phyloP scores from a whole-genome alignment of 2,888 invertebrate species.

The Crepidodera aurea region DNA sequence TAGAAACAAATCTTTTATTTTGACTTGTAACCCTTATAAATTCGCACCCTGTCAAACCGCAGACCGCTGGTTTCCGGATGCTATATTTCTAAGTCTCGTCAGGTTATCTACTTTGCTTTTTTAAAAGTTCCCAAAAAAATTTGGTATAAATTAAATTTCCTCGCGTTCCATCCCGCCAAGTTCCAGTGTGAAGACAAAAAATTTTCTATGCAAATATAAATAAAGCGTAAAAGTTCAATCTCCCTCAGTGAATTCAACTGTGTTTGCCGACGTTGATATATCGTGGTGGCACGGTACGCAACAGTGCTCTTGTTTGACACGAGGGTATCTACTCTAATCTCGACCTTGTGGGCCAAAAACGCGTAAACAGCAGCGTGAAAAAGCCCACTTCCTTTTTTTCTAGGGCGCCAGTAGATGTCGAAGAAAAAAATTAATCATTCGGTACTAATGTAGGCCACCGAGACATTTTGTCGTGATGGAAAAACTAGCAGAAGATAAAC shows the following conservation, averaged over 20 bases:
- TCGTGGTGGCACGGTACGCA: constrained; percentile 30
- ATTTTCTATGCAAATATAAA: constrained; percentile 32
- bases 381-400: constrained; percentile 8
- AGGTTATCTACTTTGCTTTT: too few species aligned
- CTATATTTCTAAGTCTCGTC: too few species aligned
- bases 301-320: constrained; percentile 33
- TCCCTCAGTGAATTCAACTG: constrained; percentile 34
- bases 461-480: constrained; percentile 21
- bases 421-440: constrained; percentile 25
- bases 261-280: constrained; percentile 39
- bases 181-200: constrained; percentile 26
- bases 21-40: too few species aligned
- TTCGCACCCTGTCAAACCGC: too few species aligned
- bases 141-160: constrained; percentile 29
- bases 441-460: constrained; percentile 19
- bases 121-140: constrained; percentile 13
- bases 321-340: constrained; percentile 19
- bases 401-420: neutral
- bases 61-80: too few species aligned
- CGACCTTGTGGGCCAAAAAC: constrained; percentile 22
- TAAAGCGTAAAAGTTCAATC: constrained; percentile 35
- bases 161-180: constrained; percentile 14
- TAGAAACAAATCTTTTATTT: too few species aligned
- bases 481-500: constrained; percentile 25
- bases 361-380: constrained; percentile 28